phyloP scores from a whole-genome alignment of 2,113 vertebrate species.

The Macquaria australasica region DNA sequence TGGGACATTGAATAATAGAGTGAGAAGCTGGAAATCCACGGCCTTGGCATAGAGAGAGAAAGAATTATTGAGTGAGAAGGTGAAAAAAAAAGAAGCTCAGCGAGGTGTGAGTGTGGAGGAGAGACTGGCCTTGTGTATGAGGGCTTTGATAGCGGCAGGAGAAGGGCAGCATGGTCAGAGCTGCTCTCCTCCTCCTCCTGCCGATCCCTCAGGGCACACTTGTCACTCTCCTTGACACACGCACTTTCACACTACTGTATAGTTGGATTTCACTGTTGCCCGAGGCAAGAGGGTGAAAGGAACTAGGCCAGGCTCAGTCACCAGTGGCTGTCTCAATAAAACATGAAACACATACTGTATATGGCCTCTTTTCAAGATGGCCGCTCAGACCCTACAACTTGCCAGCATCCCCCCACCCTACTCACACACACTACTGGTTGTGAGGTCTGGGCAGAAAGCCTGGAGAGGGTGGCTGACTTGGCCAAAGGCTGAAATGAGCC shows the following conservation, averaged over 20 bases:
- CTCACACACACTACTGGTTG: background rate
- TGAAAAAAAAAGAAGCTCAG: slow-evolving; percentile 2
- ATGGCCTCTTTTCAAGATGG: slow-evolving; percentile 52
- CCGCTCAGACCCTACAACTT: background rate
- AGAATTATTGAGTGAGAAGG: slow-evolving; percentile 56
- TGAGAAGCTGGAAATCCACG: slow-evolving; percentile 47
- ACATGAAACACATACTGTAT: slow-evolving; percentile 40
- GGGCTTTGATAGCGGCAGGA: slow-evolving; percentile 44
- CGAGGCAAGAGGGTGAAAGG: slow-evolving; percentile 15
- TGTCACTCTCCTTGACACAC: slow-evolving; percentile 44
- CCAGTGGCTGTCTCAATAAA: slow-evolving; percentile 52
- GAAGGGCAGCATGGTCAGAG: slow-evolving; percentile 28
- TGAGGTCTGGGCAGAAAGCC: slow-evolving; percentile 39
- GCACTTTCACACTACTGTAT: background rate
- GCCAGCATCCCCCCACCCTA: background rate
- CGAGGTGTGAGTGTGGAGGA: slow-evolving; percentile 32
- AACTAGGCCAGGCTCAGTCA: slow-evolving; percentile 26
- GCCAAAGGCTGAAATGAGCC: slow-evolving; percentile 32
- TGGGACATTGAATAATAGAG: slow-evolving; percentile 51
- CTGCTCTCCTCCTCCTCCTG: background rate
- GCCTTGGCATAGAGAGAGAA: slow-evolving; percentile 39
- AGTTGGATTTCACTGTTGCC: slow-evolving; percentile 34
- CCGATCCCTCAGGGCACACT: slow-evolving; percentile 18
- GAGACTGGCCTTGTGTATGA: background rate
- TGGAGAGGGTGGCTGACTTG: slow-evolving; percentile 28